Conservation (phyloP, 2,888 invertebrate species). For the Loripinus fragilis region DNA sequence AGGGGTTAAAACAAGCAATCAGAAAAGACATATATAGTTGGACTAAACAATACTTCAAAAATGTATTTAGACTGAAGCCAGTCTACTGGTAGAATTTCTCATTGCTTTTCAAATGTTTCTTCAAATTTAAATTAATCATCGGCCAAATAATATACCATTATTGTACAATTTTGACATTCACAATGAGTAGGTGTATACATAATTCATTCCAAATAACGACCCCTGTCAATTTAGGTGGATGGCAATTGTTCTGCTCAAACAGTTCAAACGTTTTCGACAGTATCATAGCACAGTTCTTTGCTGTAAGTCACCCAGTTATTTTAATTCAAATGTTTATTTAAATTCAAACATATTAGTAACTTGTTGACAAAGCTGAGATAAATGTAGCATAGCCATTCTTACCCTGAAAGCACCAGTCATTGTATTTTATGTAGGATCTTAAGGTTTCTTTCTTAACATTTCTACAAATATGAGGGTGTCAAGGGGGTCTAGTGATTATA, state of each 20-base stretch:
- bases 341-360: no score
- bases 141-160: not conserved
- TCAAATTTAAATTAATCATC: not conserved
- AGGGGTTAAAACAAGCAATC: no score
- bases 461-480: no score
- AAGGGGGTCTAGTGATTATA: no score
- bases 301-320: not conserved
- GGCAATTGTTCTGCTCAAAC: not conserved
- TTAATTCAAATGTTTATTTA: not conserved
- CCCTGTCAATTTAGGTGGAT: not conserved
- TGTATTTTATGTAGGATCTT: no score
- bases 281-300: not conserved
- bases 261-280: not conserved
- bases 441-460: no score
- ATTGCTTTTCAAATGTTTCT: no score
- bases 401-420: no score
- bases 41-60: no score
- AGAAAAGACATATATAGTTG: no score
- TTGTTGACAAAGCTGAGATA: not conserved
- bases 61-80: no score
- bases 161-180: not conserved
- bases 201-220: not conserved
- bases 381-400: not conserved
- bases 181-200: constrained; percentile 1
- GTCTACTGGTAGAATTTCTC: no score